phyloP scores from a whole-genome alignment of 2,888 invertebrate species.

The Harmothoe impar region DNA sequence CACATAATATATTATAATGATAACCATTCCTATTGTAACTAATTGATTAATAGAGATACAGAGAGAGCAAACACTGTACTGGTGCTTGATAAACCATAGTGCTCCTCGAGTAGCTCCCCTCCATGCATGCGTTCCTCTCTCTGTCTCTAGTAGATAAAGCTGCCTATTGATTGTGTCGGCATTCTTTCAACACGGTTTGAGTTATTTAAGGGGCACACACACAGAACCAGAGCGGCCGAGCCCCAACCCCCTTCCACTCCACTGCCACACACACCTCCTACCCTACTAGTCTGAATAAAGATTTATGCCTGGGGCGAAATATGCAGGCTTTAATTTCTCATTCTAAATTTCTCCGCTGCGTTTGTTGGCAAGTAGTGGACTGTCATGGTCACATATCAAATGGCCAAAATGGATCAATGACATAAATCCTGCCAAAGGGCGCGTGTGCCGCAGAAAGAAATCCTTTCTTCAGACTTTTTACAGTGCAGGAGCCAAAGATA shows the following conservation, averaged over 20 bases:
- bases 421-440: not conserved
- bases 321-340: not conserved
- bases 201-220: not conserved
- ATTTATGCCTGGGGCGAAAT: not conserved
- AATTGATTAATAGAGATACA: no score
- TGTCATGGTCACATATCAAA: not conserved
- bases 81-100: not conserved
- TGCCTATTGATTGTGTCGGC: not conserved
- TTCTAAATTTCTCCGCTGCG: not conserved
- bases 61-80: no score
- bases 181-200: not conserved
- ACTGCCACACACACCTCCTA: not conserved
- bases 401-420: not conserved
- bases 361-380: not conserved
- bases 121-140: not conserved
- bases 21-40: no score
- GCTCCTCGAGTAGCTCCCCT: not conserved
- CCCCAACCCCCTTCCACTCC: no score
- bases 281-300: conserved; percentile 3
- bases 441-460: not conserved
- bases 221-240: not conserved
- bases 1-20: no score
- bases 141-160: not conserved
- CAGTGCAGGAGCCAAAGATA: no score
- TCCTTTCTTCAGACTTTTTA: not conserved